Evolutionary conservation across 37 sponge, comb jelly and placozoan genomes (phyloP), one percentile per base, ranked within the genome.

Genomic region (Haliclona indistincta): DNA sequence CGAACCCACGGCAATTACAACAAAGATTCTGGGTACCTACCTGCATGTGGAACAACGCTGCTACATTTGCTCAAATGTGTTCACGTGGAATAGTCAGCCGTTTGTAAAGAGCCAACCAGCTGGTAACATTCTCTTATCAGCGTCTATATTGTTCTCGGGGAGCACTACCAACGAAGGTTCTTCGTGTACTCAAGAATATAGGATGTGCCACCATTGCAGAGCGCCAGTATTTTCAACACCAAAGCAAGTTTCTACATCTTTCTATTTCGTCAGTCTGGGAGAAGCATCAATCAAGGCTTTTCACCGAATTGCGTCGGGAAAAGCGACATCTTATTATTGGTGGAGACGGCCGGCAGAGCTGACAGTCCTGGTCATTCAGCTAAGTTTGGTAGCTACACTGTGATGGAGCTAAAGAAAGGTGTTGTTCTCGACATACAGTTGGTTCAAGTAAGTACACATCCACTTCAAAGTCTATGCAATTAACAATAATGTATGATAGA

Each of bases 361-460:
- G 82, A 81, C 65, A 81, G 82, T 73, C 82, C 82, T 43, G 82
- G 73, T 20, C 74, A 81, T 43, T 55, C 51, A 42, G 82, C 82
- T 32, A 81, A 81, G 71, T 81, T 42, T 70, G 82, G 82, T 0
- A 43, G 64, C 23, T 81, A 81, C 65, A 61, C 53, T 11, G 8
- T 71, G 23, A 60, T 81, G 40, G 82, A 81, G 20, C 37, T 81
- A 8, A 25, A 54, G 2, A 44, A 41, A 3, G 56, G 4, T 0
- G 62, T 44, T 23, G 71, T 81, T 1, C 17, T 81, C 7, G 73
- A 81, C 58, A 4, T 81, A 7, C 56, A 81, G 41, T 64, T 81
- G 6, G 71, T 80, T 17, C 81, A 80, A 66, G 81, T 80, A 56
- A 38, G 56, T n/a, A n/a, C 67, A 47, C 4, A 39, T 70, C n/a